Evolutionary conservation across 2,797 vertebrate species (phyloP).

Genomic region (Adrianichthys oophorus): DNA sequence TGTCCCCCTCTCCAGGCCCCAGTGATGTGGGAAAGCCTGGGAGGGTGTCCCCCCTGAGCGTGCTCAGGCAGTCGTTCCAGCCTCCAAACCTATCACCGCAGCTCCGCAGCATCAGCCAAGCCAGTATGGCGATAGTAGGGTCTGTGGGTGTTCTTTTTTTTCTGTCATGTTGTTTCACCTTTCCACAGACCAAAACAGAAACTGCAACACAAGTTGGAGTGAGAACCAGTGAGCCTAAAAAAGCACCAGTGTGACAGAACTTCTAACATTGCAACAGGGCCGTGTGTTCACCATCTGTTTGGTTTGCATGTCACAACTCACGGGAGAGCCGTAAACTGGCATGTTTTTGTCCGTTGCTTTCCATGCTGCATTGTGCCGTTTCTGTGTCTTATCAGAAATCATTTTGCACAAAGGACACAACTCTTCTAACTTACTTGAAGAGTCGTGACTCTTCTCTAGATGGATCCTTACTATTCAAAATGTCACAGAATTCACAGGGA

Average conservation of each 20-base stretch:
- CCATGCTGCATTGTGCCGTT: conserved; percentile 4
- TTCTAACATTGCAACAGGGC: conserved; percentile 38
- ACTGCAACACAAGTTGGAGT: conserved; percentile 59
- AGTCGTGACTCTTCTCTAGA: conserved; percentile 29
- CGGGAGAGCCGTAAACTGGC: conserved; percentile 30
- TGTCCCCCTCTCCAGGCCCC: conserved; percentile 32
- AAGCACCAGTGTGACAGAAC: conserved; percentile 32
- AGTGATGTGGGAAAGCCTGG: conserved; percentile 78
- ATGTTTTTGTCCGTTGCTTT: conserved; percentile 20
- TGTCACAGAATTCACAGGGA: conserved; percentile 36
- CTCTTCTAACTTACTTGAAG: conserved; percentile 13
- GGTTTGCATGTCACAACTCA: conserved; percentile 24
- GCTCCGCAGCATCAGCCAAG: conserved; percentile 25
- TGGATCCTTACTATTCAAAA: conserved; percentile 29
- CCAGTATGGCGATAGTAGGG: conserved; percentile 25
- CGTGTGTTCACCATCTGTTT: conserved; percentile 47
- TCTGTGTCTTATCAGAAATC: not conserved
- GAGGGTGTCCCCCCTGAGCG: conserved; percentile 65
- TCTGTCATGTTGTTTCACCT: conserved; percentile 56
- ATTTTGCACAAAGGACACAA: conserved; percentile 4
- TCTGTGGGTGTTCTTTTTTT: conserved; percentile 44
- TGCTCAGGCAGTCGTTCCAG: conserved; percentile 44
- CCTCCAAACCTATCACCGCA: conserved; percentile 45
- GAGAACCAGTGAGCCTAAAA: conserved; percentile 34
- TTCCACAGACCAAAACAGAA: conserved; percentile 52